Conservation (phyloP, 1,140 invertebrate species). For the Mya arenaria region DNA sequence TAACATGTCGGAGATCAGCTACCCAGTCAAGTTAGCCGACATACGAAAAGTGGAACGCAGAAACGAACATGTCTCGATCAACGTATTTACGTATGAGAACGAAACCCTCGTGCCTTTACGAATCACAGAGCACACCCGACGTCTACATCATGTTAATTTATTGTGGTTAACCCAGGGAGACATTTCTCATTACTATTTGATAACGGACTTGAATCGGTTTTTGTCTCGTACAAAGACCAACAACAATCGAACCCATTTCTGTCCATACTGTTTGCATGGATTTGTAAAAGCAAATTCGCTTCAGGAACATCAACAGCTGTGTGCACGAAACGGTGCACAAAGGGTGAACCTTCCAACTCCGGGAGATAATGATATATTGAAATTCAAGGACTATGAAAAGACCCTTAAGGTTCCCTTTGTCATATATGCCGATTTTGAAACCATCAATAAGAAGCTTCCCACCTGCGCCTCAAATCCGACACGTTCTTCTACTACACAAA, state of each 20-base stretch:
- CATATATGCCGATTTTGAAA: constrained; percentile 25
- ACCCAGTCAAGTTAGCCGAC: constrained; percentile 1
- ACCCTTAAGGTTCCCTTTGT: constrained; percentile 3
- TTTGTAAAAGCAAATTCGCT: neutral
- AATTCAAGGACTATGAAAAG: constrained; percentile 40
- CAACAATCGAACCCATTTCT: neutral
- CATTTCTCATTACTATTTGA: constrained; percentile 12
- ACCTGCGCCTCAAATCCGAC: neutral
- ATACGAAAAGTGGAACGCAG: constrained; percentile 15
- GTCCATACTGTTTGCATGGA: neutral
- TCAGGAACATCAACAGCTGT: neutral
- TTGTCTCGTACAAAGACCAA: constrained; percentile 7
- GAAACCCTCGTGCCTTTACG: neutral
- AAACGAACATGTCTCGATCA: constrained; percentile 23
- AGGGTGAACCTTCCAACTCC: neutral
- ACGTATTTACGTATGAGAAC: constrained; percentile 25
- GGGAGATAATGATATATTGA: neutral
- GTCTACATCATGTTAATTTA: constrained; percentile 15
- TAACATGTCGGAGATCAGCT: constrained; percentile 15
- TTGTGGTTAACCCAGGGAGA: neutral
- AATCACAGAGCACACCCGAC: neutral
- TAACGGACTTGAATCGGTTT: constrained; percentile 6
- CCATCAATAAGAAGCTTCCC: neutral
- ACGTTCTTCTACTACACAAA: neutral
- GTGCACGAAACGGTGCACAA: neutral